A percentile compares a stretch with the other conserved stretches of the same genome.
phyloP scores from a whole-genome alignment of 2,888 invertebrate genomes.

The Lomographa bimaculata region DNA sequence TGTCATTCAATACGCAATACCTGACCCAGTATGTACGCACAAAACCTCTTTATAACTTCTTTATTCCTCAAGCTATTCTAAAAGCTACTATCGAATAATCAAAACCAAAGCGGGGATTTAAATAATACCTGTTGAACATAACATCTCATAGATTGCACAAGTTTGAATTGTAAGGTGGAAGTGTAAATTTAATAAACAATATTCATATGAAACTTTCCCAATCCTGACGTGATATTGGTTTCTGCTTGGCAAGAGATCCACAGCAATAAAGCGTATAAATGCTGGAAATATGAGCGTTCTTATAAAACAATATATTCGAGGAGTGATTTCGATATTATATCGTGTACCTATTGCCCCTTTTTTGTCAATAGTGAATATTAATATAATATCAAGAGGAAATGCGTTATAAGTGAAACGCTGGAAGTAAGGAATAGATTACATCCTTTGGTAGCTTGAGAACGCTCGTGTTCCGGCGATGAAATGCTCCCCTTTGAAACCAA shows the following conservation, averaged over 20 bases:
- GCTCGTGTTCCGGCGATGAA: too few relatives aligned
- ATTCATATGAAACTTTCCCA: constrained; percentile 49
- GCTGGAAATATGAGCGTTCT: constrained; percentile 34
- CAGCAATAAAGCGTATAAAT: constrained; percentile 42
- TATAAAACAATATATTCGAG: constrained; percentile 7
- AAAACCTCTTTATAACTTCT: too few relatives aligned
- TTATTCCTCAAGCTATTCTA: too few relatives aligned
- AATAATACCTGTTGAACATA: constrained; percentile 2
- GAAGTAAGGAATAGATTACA: too few relatives aligned
- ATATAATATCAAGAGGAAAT: neutral
- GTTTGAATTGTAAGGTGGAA: constrained; percentile 34
- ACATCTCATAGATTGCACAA: constrained; percentile 2
- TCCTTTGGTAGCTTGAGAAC: too few relatives aligned
- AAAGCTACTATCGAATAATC: too few relatives aligned
- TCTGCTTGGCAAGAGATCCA: constrained; percentile 38
- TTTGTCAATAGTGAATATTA: constrained; percentile 3
- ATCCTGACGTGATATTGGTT: constrained; percentile 50
- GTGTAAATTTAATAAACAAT: constrained; percentile 46
- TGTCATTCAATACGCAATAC: too few relatives aligned
- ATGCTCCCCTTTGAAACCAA: too few relatives aligned
- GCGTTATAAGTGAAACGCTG: neutral
- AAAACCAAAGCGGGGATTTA: too few relatives aligned
- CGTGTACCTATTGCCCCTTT: neutral
- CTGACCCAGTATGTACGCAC: too few relatives aligned
- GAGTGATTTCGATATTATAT: constrained; percentile 25